phyloP scores from a whole-genome alignment of 2,113 vertebrate species.

The Illadopsis cleaveri region DNA sequence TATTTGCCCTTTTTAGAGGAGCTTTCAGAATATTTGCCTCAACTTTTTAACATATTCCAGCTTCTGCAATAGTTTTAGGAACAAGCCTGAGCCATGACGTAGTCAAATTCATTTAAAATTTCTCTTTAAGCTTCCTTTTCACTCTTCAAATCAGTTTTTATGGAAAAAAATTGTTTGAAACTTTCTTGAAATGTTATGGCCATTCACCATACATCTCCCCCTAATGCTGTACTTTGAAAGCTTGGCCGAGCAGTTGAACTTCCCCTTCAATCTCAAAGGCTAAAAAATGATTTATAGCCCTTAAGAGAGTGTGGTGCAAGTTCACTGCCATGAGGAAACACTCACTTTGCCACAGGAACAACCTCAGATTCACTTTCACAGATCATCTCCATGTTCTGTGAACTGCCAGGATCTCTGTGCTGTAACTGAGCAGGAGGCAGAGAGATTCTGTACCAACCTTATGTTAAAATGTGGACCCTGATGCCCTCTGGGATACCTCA shows the following conservation, averaged over 20 bases:
- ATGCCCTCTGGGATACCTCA: background rate
- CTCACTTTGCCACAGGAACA: background rate
- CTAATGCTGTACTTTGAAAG: background rate
- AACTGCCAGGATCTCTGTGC: background rate
- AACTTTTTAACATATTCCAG: background rate
- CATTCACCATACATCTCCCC: background rate
- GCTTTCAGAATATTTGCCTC: background rate
- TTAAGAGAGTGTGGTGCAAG: background rate
- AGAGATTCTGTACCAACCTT: background rate
- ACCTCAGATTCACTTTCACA: background rate
- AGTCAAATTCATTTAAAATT: background rate
- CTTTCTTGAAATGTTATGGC: background rate
- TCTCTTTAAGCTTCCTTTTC: background rate
- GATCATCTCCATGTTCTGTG: background rate
- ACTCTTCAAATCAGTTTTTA: background rate
- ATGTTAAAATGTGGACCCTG: background rate
- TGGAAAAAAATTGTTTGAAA: background rate
- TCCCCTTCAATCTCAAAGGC: background rate
- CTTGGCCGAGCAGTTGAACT: background rate
- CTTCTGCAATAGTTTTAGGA: background rate
- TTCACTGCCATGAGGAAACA: background rate
- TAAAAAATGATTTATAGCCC: background rate
- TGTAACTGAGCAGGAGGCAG: background rate
- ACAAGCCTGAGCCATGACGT: background rate
- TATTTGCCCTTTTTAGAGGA: background rate